These are phyloP conservation scores for Grantiella picta DNA, from an alignment of 2,113 vertebrate species.

Conservation along the genomic window DNA sequence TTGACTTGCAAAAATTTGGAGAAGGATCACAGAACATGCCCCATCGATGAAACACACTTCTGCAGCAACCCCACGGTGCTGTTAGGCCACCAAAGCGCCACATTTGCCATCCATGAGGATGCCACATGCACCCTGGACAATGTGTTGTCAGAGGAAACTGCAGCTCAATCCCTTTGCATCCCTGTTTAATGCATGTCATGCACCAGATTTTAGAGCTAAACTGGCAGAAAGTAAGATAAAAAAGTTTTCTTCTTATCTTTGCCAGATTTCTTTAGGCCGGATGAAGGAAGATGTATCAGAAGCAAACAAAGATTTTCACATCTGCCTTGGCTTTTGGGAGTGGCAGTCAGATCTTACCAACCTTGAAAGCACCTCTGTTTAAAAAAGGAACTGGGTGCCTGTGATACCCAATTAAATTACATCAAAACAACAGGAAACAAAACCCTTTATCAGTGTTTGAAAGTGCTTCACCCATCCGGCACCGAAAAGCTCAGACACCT, in stretches of 20 bases:
- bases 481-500: not conserved
- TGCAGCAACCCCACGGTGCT: not conserved
- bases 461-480: not conserved
- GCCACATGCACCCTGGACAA: not conserved
- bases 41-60: not conserved
- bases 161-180: not conserved
- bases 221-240: not conserved
- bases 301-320: not conserved
- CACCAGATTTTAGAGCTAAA: not conserved
- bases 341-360: not conserved
- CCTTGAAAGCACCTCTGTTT: not conserved
- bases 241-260: not conserved
- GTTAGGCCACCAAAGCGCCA: not conserved
- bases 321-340: not conserved
- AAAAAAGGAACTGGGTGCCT: not conserved
- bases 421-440: not conserved
- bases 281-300: not conserved
- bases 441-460: not conserved
- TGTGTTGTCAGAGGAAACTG: not conserved
- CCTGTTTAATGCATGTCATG: not conserved
- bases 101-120: not conserved
- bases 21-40: not conserved
- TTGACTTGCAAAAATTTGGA: not conserved
- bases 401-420: not conserved
- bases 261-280: not conserved